phyloP scores from a whole-genome alignment of 2,113 vertebrate genomes.

The Ursus arctos region DNA sequence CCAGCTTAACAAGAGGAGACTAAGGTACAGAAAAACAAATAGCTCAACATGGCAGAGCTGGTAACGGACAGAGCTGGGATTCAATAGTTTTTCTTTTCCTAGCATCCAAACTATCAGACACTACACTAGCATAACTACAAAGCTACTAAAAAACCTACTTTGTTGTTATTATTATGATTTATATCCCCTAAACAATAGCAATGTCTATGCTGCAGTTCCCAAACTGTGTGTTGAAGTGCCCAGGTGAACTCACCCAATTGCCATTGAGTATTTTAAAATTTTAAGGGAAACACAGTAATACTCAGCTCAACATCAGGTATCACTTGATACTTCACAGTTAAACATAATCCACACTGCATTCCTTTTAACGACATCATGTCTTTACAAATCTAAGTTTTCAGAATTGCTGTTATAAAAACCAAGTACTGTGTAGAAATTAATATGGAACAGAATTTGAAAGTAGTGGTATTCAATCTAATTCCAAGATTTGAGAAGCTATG shows the following conservation, averaged over 20 bases:
- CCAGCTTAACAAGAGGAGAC: background rate
- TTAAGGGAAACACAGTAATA: background rate
- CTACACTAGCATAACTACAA: background rate
- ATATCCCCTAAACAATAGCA: too few species aligned
- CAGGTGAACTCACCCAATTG: rapidly evolving
- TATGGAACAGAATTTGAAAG: background rate
- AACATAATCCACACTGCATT: background rate
- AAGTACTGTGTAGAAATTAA: background rate
- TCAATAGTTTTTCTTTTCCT: background rate
- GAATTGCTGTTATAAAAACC: background rate
- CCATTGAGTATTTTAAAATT: background rate
- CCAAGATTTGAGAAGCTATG: background rate
- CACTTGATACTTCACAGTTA: background rate
- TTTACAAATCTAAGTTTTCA: background rate
- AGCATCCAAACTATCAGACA: background rate
- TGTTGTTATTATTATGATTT: too few species aligned
- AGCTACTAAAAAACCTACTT: background rate
- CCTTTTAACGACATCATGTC: background rate
- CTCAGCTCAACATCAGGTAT: background rate
- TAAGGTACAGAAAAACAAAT: background rate
- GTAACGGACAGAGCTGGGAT: background rate
- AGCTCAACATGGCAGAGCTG: background rate
- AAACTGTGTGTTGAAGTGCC: background rate
- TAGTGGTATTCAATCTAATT: background rate
- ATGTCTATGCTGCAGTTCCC: background rate